Conservation (phyloP, 2,113 vertebrate genomes). For the Syngnathus scovelli region DNA sequence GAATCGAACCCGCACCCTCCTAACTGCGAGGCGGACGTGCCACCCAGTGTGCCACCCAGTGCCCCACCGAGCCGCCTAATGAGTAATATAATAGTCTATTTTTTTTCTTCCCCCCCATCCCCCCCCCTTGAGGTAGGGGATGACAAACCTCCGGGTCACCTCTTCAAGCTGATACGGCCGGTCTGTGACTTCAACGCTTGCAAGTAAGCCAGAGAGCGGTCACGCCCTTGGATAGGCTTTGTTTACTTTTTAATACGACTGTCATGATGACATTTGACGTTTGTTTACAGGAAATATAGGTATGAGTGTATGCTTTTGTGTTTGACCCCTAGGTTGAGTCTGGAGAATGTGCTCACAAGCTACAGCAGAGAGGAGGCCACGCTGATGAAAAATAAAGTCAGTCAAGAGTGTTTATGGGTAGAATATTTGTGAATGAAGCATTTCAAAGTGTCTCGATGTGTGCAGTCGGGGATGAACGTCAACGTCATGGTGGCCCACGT, state of each 20-base stretch:
- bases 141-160: constrained; percentile 17
- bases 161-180: constrained; percentile 37
- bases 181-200: constrained; percentile 39
- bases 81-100: neutral
- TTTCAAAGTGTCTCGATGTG: neutral
- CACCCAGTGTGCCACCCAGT: too few species aligned
- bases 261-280: neutral
- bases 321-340: constrained; percentile 44
- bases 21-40: too few species aligned
- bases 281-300: constrained; percentile 39
- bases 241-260: neutral
- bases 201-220: constrained; percentile 44
- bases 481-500: constrained; percentile 33
- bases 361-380: constrained; percentile 48
- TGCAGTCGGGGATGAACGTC: constrained; percentile 40
- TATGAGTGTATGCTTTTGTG: neutral
- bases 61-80: too few species aligned
- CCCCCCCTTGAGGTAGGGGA: constrained; percentile 47
- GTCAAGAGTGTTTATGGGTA: constrained; percentile 4
- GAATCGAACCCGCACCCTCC: too few species aligned
- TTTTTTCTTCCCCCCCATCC: neutral
- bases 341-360: constrained; percentile 43
- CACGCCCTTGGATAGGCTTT: neutral
- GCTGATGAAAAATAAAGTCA: constrained; percentile 54
- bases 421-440: neutral